Base-by-base conservation (phyloP, 2,113 vertebrate genomes). In the Nestor notabilis region DNA sequence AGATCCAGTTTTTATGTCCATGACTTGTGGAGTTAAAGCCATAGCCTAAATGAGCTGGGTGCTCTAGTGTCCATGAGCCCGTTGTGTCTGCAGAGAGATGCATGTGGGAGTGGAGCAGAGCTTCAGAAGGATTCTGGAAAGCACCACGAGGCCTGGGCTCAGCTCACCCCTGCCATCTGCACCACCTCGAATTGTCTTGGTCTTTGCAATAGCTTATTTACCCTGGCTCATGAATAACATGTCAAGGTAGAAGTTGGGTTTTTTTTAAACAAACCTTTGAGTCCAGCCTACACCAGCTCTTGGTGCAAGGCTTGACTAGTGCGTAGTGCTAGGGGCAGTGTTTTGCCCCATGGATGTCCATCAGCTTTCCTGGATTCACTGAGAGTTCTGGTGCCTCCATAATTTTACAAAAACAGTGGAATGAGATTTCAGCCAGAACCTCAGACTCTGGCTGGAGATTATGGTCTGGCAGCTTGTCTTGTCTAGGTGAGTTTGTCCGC, bases 141-240 rank as follows among this genome's bases (percentile, higher is more conserved):
- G 29, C 25, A 18, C 17, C 0, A 0, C 2, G 15, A 74, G 27
- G n/a, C 50, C 60, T 88, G 60, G 28, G 44, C 43, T 82, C 2
- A 2, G 25, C 80, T 55, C 75, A 43, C 5, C n/a, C 18, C 10
- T 35, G 23, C 37, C 3, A 7, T 28, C 49, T 87, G 74, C 50
- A n/a, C 13, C 0, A 0, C 61, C 50, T 58, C 0, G 0, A 11
- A 28, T 41, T 28, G 3, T 35, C 50, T 15, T 31, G 43, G 46
- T 56, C 90, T 89, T 49, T 65, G 47, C 53, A 60, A 55, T 2
- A 39, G 14, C 19, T 79, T 64, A 17, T 69, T 75, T 53, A 49
- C 17, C 29, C 53, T 31, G 47, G 71, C 56, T 87, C 1, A 1
- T 1, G 4, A n/a, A 61, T n/a, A 81, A 37, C 60, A 56, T 0